Percentiles rank a stretch among this genome's conserved stretches.
Conservation (phyloP, 2,888 invertebrate genomes). For the Pammene aurita region DNA sequence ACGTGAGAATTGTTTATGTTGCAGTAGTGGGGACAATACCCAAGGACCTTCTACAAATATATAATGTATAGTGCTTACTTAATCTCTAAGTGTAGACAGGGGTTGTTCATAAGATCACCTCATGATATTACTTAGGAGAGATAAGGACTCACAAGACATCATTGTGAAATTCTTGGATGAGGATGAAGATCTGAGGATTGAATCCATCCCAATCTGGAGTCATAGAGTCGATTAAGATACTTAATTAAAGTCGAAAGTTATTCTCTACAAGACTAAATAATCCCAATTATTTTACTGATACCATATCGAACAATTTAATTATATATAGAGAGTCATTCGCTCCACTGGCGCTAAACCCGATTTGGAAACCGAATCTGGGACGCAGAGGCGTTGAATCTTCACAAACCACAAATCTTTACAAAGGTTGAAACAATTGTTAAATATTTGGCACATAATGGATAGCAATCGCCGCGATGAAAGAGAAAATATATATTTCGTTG, state of each 20-base stretch:
- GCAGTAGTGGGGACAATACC: background rate
- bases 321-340: slow-evolving; percentile 6
- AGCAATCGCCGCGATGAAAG: slow-evolving; percentile 13
- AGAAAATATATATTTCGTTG: slow-evolving; percentile 26
- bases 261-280: background rate
- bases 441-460: slow-evolving; percentile 21
- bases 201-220: too few relatives aligned
- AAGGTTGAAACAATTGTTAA: slow-evolving; percentile 34
- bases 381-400: slow-evolving; percentile 22
- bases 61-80: background rate
- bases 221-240: background rate
- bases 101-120: background rate
- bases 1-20: slow-evolving; percentile 30
- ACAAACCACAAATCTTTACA: slow-evolving; percentile 23
- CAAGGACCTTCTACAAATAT: background rate
- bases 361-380: slow-evolving; percentile 21
- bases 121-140: too few relatives aligned
- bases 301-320: too few relatives aligned
- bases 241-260: background rate
- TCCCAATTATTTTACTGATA: too few relatives aligned
- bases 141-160: background rate
- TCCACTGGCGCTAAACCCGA: slow-evolving; percentile 7
- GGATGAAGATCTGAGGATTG: too few relatives aligned
- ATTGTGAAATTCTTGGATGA: background rate
- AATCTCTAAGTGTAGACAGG: background rate